Evolutionary conservation across 1,140 invertebrate species (phyloP).

Genomic region (Leptopilina clavipes): DNA sequence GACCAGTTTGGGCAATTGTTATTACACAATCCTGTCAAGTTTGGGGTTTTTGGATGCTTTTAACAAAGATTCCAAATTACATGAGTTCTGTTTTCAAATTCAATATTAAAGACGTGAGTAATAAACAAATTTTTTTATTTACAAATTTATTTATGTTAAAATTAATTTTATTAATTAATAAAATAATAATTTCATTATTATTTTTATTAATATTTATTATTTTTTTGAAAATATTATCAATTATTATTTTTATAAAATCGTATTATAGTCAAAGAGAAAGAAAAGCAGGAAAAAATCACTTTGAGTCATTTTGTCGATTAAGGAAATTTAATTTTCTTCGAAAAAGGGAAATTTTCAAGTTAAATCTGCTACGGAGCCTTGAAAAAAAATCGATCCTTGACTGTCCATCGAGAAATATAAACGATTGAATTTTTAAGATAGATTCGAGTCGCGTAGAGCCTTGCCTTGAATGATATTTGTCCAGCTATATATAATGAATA

Average conservation of each 20-base stretch:
- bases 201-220: no score
- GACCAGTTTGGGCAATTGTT: slow-evolving; percentile 88
- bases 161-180: no score
- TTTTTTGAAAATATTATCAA: no score
- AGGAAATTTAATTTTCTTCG: slow-evolving; percentile 17
- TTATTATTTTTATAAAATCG: no score
- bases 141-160: no score
- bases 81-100: slow-evolving; percentile 88
- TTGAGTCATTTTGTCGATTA: slow-evolving; percentile 6
- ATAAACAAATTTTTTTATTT: slow-evolving; percentile 2
- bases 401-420: slow-evolving; percentile 1
- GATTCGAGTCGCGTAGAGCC: slow-evolving; percentile 32
- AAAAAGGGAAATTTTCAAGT: not conserved
- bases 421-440: slow-evolving; percentile 8
- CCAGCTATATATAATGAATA: slow-evolving; percentile 20
- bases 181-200: no score
- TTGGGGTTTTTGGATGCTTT: slow-evolving; percentile 95
- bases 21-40: slow-evolving; percentile 88
- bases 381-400: slow-evolving; percentile 21
- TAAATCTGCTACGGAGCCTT: not conserved
- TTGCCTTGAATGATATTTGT: slow-evolving; percentile 23
- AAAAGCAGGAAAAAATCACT: not conserved
- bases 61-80: slow-evolving; percentile 94
- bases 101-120: slow-evolving; percentile 82
- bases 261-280: not conserved